A percentile compares a stretch with the other conserved stretches of the same genome.
Evolutionary conservation across 2,113 vertebrate genomes (phyloP).

Genomic region (Varanus salvator): DNA sequence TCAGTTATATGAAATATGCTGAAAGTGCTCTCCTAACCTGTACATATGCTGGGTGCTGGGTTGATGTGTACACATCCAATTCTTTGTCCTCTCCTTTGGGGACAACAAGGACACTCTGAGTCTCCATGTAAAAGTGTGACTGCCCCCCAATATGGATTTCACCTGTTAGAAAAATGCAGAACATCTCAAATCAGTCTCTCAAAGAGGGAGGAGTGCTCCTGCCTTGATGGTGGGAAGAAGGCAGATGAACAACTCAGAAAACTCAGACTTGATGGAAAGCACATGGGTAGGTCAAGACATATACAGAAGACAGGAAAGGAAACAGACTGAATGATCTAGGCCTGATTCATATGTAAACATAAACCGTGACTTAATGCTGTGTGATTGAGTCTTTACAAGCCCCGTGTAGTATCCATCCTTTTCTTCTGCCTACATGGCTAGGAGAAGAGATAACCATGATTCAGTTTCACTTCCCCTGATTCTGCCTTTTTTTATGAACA

Average conservation of each 20-base stretch:
- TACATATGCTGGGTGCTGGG: constrained; percentile 71
- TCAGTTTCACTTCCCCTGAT: no score
- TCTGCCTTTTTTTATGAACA: no score
- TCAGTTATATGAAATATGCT: background rate
- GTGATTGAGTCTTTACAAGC: background rate
- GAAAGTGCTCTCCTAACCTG: constrained; percentile 69
- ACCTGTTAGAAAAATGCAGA: constrained; percentile 60
- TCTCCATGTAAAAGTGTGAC: constrained; percentile 84
- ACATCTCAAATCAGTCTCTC: background rate
- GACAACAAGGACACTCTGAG: constrained; percentile 77
- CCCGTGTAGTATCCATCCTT: background rate
- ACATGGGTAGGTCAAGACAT: no score
- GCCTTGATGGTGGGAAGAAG: background rate
- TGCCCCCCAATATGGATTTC: constrained; percentile 77
- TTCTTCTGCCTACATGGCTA: no score
- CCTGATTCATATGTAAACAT: background rate
- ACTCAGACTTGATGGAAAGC: background rate
- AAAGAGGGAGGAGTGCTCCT: no score
- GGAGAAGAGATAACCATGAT: no score
- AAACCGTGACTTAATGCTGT: background rate
- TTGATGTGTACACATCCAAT: constrained; percentile 78
- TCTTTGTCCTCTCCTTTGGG: constrained; percentile 80
- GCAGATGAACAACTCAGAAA: background rate
- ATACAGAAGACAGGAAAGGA: background rate
- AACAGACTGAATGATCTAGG: background rate